Evolutionary conservation across 2,797 vertebrate genomes (phyloP).

Genomic region (Pelodytes ibericus): DNA sequence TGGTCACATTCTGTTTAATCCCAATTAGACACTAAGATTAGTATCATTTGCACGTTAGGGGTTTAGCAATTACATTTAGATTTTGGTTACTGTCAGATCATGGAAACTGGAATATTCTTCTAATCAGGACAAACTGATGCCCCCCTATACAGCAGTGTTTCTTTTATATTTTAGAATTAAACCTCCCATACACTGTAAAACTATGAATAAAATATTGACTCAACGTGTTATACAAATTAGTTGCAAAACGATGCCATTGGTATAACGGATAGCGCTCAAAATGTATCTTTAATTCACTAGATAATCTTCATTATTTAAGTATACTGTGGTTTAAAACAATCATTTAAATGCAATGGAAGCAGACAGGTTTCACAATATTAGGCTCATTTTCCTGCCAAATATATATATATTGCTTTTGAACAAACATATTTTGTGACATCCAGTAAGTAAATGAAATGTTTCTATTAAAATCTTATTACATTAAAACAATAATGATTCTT

Average conservation of each 20-base stretch:
- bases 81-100: slow-evolving; percentile 10
- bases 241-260: not conserved
- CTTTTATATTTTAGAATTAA: slow-evolving; percentile 7
- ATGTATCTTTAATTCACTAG: not conserved
- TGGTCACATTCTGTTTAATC: slow-evolving; percentile 16
- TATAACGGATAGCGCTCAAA: not conserved
- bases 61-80: slow-evolving; percentile 31
- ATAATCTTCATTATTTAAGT: not conserved
- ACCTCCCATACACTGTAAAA: slow-evolving; percentile 22
- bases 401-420: no score
- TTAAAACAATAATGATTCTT: no score
- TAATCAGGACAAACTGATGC: slow-evolving; percentile 11
- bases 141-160: not conserved
- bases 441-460: no score
- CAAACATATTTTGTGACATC: no score
- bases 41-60: slow-evolving; percentile 31
- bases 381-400: no score
- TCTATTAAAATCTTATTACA: no score
- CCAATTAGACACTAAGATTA: slow-evolving; percentile 37
- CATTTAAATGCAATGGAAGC: not conserved
- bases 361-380: no score
- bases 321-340: not conserved
- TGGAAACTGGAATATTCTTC: slow-evolving; percentile 18
- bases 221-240: slow-evolving; percentile 5
- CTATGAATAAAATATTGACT: slow-evolving; percentile 17